Evolutionary conservation across 2,797 vertebrate genomes (phyloP), one percentile per base, ranked within the genome.

Genomic region (Gymnothorax javanicus): DNA sequence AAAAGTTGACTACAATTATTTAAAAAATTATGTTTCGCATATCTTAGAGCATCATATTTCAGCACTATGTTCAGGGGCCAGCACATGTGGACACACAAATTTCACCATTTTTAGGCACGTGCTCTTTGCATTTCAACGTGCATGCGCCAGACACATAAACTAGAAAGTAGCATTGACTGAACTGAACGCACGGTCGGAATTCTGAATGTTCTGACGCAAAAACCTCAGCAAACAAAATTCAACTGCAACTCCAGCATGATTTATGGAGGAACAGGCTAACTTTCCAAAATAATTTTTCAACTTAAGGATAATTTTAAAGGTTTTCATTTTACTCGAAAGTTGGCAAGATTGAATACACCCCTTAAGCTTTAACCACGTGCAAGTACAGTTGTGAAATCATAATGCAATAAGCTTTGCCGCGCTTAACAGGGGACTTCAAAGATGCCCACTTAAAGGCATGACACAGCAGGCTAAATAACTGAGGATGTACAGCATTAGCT

Each of bases 401-500:
- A 7, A 23, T 79, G 75, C 50, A 79, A 79, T 79, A 52, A 23
- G 15, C 75, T 15, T 5, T 54, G 20, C 6, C 43, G 13, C 43
- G 43, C 13, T 77, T 77, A 77, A 17, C 13, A 79, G 50, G 20
- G 13, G 75, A 54, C 43, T 52, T 15, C 52, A 54, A 77, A 13
- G 6, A 13, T 15, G 6, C 54, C 75, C 75, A 50, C 17, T 6
- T 52, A 79, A 52, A 79, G 54, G 75, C 43, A 79, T 79, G 75
- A 79, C 75, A 79, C 75, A 79, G 75, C 75, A 79, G 50, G 17
- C 75, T 23, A 54, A 79, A 79, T 43, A 79, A 4, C 20, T 52
- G 17, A 20, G 54, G 75, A 79, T 23, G 43, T 54, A 50, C 50
- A 79, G n/a, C 17, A 54, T 79, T 79, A 79, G 75, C 43, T 12